Conservation (phyloP, 2,113 vertebrate genomes). For the Catharus bicknelli region DNA sequence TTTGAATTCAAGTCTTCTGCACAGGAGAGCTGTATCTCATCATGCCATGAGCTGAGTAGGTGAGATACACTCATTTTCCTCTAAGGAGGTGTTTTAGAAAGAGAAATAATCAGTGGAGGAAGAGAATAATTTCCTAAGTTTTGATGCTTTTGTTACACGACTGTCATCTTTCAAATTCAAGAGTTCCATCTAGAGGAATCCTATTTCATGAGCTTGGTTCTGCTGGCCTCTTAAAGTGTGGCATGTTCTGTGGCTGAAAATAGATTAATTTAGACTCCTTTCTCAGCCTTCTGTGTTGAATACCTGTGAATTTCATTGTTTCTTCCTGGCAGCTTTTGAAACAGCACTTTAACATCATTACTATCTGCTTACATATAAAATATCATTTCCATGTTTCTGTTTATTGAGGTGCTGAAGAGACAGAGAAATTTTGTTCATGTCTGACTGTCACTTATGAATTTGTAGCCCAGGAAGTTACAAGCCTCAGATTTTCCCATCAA, state of each 20-base stretch:
- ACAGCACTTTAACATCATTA: background rate
- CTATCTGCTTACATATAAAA: background rate
- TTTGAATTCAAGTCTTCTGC: slow-evolving; percentile 32
- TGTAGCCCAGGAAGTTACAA: background rate
- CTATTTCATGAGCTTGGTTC: slow-evolving; percentile 23
- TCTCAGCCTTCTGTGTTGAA: background rate
- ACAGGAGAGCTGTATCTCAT: background rate
- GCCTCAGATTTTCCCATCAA: background rate
- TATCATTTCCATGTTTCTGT: background rate
- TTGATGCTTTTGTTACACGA: background rate
- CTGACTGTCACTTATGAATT: slow-evolving; percentile 10
- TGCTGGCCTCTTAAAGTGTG: background rate
- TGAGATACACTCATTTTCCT: slow-evolving; percentile 13
- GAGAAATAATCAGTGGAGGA: background rate
- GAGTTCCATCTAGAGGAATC: slow-evolving; percentile 58
- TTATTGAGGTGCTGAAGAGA: background rate
- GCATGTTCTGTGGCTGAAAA: background rate
- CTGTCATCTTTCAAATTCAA: slow-evolving; percentile 52
- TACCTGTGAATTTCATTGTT: background rate
- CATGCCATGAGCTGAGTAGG: background rate
- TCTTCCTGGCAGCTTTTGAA: background rate
- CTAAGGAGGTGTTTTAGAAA: background rate
- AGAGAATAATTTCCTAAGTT: slow-evolving; percentile 39
- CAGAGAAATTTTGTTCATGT: background rate
- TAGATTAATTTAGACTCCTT: background rate